Percentiles rank a stretch among this genome's conserved stretches.
These are phyloP conservation scores for Dichetophora obliterata DNA, from an alignment of 2,888 invertebrate species.

Conservation along the genomic window DNA sequence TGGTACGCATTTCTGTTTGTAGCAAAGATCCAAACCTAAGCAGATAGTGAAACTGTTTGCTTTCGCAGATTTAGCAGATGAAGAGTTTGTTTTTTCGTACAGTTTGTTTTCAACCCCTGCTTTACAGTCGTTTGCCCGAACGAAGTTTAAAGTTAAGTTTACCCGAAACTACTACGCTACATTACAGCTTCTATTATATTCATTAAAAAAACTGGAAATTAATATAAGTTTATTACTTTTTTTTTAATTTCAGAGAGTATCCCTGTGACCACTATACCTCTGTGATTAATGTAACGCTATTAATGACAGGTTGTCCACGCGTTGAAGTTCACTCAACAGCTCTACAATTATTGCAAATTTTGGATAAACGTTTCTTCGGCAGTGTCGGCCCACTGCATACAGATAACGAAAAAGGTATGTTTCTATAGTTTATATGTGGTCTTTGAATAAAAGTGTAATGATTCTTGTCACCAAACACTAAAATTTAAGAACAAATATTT, in stretches of 20 bases:
- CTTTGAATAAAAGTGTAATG: not conserved
- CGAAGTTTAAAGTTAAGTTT: too few species aligned
- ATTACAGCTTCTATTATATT: too few species aligned
- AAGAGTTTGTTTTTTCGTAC: too few species aligned
- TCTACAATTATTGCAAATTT: conserved; percentile 89
- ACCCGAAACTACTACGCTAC: too few species aligned
- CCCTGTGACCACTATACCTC: conserved; percentile 98
- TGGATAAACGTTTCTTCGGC: conserved; percentile 97
- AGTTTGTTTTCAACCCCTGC: too few species aligned
- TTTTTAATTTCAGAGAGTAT: conserved; percentile 81
- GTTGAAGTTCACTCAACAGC: conserved; percentile 94
- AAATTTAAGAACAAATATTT: not conserved
- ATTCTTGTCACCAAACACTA: not conserved
- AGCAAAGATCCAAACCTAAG: too few species aligned
- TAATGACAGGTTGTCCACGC: conserved; percentile 95
- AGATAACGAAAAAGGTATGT: conserved; percentile 80
- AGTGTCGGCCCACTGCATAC: conserved; percentile 78
- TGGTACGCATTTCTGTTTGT: too few species aligned
- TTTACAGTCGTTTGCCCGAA: too few species aligned
- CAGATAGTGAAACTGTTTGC: too few species aligned
- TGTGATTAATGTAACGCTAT: conserved; percentile 95
- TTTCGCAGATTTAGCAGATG: too few species aligned
- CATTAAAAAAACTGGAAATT: too few species aligned
- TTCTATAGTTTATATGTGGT: conserved; percentile 38
- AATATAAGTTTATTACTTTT: not conserved